Base-by-base conservation (phyloP, 2,888 invertebrate genomes). In the Laothoe populi region DNA sequence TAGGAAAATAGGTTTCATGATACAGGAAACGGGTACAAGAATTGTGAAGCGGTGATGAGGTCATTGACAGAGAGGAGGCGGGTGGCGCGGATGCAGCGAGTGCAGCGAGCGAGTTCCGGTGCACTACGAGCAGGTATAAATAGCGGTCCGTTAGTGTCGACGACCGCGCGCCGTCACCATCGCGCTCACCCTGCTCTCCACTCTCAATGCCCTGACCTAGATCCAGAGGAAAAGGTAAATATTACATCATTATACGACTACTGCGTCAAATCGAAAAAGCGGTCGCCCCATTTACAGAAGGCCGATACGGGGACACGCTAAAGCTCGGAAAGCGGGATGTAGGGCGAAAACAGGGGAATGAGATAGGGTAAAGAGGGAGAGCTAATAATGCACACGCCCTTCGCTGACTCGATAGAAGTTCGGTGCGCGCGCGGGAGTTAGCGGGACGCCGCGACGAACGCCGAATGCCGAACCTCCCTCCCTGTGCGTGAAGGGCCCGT, bases 101-200 rank as follows among this genome's bases (percentile, higher is more conserved):
- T 91, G 92, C 91, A 91, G 84, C 83, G 84, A 85, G 86, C 86
- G 83, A 86, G 90, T 92, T 91, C 92, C 92, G 92, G 91, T 91
- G 91, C 90, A 90, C 86, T 87, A 87, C 88, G 84, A 79, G 83
- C 91, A 91, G 91, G 92, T 92, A 92, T 91, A 91, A 91, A 92
- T 92, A 92, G 92, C 88, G 86, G 83, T 83, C 92, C 92, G 92
- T 92, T 92, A 92, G 91, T 90, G 92, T 92, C 92, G 91, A 90
- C 90, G 92, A 92, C 92, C 92, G 90, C 83, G 80, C 77, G 74
- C 78, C 79, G 78, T 82, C 84, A 78, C 80, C 80, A 82, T 72
- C 72, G 71, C 76, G 70, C 75, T 78, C 77, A 81, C 81, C 85
- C 81, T 81, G 79, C 74, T 78, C 77, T 77, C 74, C 71, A 72